Evolutionary conservation across 1,140 invertebrate genomes (phyloP).

Genomic region (Sesamia nonagrioides): DNA sequence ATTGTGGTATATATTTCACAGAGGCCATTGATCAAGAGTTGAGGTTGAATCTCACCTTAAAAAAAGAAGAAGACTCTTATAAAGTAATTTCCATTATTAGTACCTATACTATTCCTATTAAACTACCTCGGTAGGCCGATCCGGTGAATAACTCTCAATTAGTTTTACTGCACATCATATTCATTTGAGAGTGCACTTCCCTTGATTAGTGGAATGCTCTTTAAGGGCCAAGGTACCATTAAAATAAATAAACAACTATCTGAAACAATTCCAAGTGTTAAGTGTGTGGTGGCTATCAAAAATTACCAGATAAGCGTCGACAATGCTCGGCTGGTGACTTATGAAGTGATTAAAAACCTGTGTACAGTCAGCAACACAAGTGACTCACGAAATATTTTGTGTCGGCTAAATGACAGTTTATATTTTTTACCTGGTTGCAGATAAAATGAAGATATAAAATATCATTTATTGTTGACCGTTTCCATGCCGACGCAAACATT

Average conservation of each 20-base stretch:
- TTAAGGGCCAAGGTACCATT: constrained; percentile 78
- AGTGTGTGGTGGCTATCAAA: constrained; percentile 86
- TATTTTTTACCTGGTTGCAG: neutral
- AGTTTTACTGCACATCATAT: constrained; percentile 81
- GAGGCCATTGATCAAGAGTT: too few species aligned
- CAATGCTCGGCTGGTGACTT: constrained; percentile 82
- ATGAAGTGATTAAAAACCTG: constrained; percentile 83
- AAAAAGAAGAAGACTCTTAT: too few species aligned
- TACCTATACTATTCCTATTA: neutral
- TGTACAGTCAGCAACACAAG: constrained; percentile 68
- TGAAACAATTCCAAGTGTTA: constrained; percentile 85
- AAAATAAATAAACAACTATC: constrained; percentile 86
- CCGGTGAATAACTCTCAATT: constrained; percentile 67
- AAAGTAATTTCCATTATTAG: constrained; percentile 5
- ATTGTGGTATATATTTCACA: too few species aligned
- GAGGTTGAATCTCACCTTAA: too few species aligned
- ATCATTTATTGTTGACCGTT: neutral
- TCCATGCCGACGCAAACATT: neutral
- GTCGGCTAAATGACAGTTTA: neutral
- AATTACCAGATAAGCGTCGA: constrained; percentile 83
- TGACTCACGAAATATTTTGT: neutral
- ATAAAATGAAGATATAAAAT: neutral
- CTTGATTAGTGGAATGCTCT: constrained; percentile 85
- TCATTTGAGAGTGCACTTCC: constrained; percentile 82
- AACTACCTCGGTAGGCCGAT: neutral